Evolutionary conservation across 2,888 invertebrate genomes (phyloP).

Genomic region (Phaonia tiefii): DNA sequence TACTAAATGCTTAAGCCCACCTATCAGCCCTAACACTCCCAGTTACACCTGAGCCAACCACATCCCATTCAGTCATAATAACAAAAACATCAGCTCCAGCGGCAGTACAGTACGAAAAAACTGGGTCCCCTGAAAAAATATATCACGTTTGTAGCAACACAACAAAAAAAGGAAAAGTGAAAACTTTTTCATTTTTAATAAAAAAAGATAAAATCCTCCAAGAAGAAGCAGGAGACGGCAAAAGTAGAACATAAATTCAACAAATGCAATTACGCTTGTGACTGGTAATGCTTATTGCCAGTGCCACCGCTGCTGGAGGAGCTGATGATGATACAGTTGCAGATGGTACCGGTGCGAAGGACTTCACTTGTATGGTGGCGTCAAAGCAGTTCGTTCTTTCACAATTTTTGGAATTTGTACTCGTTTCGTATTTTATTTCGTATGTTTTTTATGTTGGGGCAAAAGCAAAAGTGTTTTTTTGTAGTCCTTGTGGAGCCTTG

Average conservation of each 20-base stretch:
- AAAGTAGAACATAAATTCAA: conserved; percentile 67
- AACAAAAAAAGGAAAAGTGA: too few species aligned
- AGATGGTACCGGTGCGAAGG: neutral
- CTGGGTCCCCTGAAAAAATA: neutral
- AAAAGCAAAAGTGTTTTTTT: conserved; percentile 26
- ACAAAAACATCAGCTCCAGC: neutral
- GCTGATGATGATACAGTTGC: conserved; percentile 4
- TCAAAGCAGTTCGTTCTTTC: conserved; percentile 1
- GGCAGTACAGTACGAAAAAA: conserved; percentile 8
- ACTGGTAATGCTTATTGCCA: conserved; percentile 64
- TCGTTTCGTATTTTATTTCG: neutral
- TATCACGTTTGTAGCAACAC: conserved; percentile 5
- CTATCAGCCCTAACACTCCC: too few species aligned
- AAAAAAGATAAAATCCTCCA: neutral
- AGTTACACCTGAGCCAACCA: neutral
- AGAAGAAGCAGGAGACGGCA: conserved; percentile 9
- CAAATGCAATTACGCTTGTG: conserved; percentile 69
- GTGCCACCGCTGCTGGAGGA: conserved; percentile 21
- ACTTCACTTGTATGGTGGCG: neutral
- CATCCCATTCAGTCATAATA: conserved; percentile 8
- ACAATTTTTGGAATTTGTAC: neutral
- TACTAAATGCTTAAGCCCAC: too few species aligned
- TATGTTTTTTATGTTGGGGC: neutral
- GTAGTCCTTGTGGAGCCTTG: conserved; percentile 52
- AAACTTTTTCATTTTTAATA: too few species aligned